A percentile compares a stretch with the other conserved stretches of the same genome.
Evolutionary conservation across 2,113 vertebrate species (phyloP).

Genomic region (Galeopterus variegatus): DNA sequence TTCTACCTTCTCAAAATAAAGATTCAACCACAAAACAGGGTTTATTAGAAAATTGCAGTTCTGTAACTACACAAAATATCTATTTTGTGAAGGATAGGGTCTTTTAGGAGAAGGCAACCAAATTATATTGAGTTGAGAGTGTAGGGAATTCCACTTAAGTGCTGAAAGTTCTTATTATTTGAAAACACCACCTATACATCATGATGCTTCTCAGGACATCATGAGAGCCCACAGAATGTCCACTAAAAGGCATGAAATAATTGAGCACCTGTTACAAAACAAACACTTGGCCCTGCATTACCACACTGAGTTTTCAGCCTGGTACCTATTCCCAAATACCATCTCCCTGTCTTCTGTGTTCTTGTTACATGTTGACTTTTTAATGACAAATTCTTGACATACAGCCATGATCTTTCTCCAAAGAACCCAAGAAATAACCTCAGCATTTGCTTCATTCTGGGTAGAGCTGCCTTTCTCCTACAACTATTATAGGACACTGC

Average conservation of each 20-base stretch:
- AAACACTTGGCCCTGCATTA: not conserved
- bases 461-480: not conserved
- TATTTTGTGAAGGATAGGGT: not conserved
- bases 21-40: not conserved
- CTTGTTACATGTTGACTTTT: not conserved
- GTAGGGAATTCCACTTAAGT: not conserved
- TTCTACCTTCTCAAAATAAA: not conserved
- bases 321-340: not conserved
- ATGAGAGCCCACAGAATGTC: not conserved
- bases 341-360: not conserved
- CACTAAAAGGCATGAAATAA: not conserved
- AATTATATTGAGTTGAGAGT: not conserved
- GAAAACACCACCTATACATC: not conserved
- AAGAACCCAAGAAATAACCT: not conserved
- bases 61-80: not conserved
- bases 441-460: not conserved
- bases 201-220: not conserved
- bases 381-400: slow-evolving; percentile 29
- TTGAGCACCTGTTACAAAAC: not conserved
- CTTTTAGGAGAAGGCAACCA: not conserved
- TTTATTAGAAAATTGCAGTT: not conserved
- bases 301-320: not conserved
- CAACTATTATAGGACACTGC: not conserved
- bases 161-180: slow-evolving; percentile 28
- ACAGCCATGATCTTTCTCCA: not conserved